Conservation (phyloP, 2,888 invertebrate species). For the Oeneis ivallda region DNA sequence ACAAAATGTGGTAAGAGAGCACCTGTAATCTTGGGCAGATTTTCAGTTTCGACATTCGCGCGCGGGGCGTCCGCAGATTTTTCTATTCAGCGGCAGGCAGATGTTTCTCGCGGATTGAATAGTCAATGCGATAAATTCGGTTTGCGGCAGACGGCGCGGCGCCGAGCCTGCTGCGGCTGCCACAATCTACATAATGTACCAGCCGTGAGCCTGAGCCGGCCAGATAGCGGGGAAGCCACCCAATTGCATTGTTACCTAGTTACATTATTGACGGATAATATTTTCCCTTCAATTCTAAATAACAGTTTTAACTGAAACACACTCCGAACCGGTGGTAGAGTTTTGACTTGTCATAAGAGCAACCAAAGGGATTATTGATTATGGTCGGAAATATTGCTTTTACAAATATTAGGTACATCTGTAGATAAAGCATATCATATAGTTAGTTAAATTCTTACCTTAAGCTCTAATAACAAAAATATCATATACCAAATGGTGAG, state of each 20-base stretch:
- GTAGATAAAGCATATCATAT: too few species aligned
- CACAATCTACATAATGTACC: slow-evolving; percentile 76
- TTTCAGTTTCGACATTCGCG: slow-evolving; percentile 46
- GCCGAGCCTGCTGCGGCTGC: slow-evolving; percentile 46
- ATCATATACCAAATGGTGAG: too few species aligned
- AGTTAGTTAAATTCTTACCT: too few species aligned
- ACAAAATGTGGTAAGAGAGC: slow-evolving; percentile 1
- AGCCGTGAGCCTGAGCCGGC: slow-evolving; percentile 30
- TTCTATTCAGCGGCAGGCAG: slow-evolving; percentile 63
- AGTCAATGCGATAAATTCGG: slow-evolving; percentile 79
- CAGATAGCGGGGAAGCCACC: slow-evolving; percentile 39
- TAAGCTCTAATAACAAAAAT: too few species aligned
- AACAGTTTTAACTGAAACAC: not conserved
- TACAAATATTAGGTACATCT: not conserved
- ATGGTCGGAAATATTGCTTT: too few species aligned
- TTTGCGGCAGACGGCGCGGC: slow-evolving; percentile 62
- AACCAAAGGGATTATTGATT: too few species aligned
- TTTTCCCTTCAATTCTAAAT: not conserved
- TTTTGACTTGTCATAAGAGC: not conserved
- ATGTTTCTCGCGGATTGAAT: slow-evolving; percentile 74
- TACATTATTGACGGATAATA: slow-evolving; percentile 31
- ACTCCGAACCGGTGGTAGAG: not conserved
- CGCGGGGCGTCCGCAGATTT: slow-evolving; percentile 47
- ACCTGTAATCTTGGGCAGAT: slow-evolving; percentile 25
- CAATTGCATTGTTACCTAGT: slow-evolving; percentile 45